Evolutionary conservation across 2,113 vertebrate species (phyloP).

Genomic region (Hirundichthys speculiger): DNA sequence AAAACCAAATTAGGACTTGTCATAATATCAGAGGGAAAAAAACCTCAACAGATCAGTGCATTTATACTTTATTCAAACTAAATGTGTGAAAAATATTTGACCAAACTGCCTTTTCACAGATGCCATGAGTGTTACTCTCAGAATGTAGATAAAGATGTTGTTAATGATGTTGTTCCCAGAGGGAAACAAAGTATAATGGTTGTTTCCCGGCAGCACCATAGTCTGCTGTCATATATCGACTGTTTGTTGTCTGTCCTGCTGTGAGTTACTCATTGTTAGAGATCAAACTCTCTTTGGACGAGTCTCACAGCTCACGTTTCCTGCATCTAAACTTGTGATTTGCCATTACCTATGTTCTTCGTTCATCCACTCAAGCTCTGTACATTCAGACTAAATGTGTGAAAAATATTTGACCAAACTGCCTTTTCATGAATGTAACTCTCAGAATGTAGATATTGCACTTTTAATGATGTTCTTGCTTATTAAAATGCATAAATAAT

Average conservation of each 20-base stretch:
- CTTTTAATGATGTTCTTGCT: not conserved
- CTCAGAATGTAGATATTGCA: fast-evolving
- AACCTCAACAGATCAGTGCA: too few relatives aligned
- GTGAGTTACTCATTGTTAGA: conserved; percentile 30
- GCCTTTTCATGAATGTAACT: not conserved
- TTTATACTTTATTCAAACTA: too few relatives aligned
- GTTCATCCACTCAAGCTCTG: not conserved
- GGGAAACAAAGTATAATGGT: too few relatives aligned
- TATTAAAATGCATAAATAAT: not conserved
- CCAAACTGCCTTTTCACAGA: too few relatives aligned
- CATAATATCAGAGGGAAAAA: too few relatives aligned
- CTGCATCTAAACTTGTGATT: not conserved
- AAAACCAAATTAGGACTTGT: too few relatives aligned
- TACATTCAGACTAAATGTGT: fast-evolving
- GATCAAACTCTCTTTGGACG: not conserved
- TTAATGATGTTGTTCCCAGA: not conserved
- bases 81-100: not conserved
- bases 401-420: not conserved
- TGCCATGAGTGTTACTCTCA: not conserved
- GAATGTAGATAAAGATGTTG: fast-evolving
- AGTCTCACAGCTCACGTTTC: not conserved
- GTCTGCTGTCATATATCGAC: fast-evolving
- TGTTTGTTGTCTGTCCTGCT: not conserved
- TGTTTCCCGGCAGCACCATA: too few relatives aligned
- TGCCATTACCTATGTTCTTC: not conserved